Evolutionary conservation across 1,140 invertebrate species (phyloP), one percentile per base, ranked within the genome.

Genomic region (Apis cerana): DNA sequence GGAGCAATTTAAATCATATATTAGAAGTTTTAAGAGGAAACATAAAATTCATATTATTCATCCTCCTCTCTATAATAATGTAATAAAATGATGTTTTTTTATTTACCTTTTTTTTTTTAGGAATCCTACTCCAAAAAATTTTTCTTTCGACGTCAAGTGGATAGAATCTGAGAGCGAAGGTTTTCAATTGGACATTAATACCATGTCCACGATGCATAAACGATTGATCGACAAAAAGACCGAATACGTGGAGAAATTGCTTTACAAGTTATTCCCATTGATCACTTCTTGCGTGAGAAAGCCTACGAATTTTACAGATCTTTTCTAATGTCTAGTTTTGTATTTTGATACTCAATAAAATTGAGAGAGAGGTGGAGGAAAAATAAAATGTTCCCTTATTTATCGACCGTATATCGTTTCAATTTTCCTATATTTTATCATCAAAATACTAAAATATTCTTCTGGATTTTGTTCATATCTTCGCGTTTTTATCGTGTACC

Each of bases 91-190:
- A 27, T 27, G 27, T 27, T 27, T 2, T 27, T 27, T 27, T 27
- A 27, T 27, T 27, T 27, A 27, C n/a, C 27, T 33, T 4, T 4
- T 33, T 33, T 19, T 52, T 79, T n/a, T 17, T 27, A 89, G 88
- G 15, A 56, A 89, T 68, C 88, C 88, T n/a, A 89, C 88, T 11
- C 88, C 83, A 0, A 69, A 70, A 0, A 33, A 33, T 23, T 17
- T 21, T 0, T 4, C 27, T 1, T 33, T 81, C 19, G 23, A 77
- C 8, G 52, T 87, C 0, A 50, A 19, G 2, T 89, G 88, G 88
- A 23, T 75, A 56, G 13, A 59, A 58, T 85, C 85, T 1, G 23
- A 58, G 7, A 17, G 2, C 0, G 15, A n/a, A 0, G 68, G 80
- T 12, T 8, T n/a, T 0, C 74, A 78, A 21, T 15, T 88, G 5